Base-by-base conservation (phyloP, 1,140 invertebrate species). In the Cydia pomonella region DNA sequence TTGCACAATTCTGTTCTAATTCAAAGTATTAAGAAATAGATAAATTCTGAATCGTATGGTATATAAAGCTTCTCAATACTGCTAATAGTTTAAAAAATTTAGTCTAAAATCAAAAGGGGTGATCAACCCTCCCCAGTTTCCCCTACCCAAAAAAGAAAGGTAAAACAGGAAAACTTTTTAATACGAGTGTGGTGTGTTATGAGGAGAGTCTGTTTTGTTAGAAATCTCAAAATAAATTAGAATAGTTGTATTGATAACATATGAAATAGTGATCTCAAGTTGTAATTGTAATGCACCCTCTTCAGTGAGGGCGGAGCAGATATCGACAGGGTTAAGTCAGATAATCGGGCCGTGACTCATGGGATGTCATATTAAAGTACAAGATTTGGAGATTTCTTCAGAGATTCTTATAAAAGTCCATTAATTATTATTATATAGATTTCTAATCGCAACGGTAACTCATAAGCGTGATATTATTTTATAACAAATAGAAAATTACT, bases 211-310 rank as follows among this genome's bases (percentile, higher is more conserved):
- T 72, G 23, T 59, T 59, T 59, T 3, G 5, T 23, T 12, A 10
- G 21, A 9, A 59, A 50, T 59, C n/a, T 23, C 9, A 59, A 59
- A 59, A 59, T 59, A 59, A 59, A 59, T 59, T 12, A 59, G 21
- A 12, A 23, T 9, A 23, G 23, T 59, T 12, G 53, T 59, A n/a
- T 23, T 59, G 53, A 23, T 23, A 59, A 23, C 21, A 59, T 59
- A 59, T 59, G 53, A 21, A 59, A 59, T 12, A 21, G 21, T 59
- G 53, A 59, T 59, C 53, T 21, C 18, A 23, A 59, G 21, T 69
- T 18, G 64, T 69, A 69, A 69, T 69, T 69, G 64, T 69, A 38
- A 69, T 69, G 64, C 64, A 69, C 64, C 64, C 64, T 33, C 63
- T 23, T 29, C 64, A 21, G 21, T 18, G 10, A 59, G 21, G 53